Evolutionary conservation across 2,888 invertebrate species (phyloP).

Genomic region (Ichneumon xanthorius): DNA sequence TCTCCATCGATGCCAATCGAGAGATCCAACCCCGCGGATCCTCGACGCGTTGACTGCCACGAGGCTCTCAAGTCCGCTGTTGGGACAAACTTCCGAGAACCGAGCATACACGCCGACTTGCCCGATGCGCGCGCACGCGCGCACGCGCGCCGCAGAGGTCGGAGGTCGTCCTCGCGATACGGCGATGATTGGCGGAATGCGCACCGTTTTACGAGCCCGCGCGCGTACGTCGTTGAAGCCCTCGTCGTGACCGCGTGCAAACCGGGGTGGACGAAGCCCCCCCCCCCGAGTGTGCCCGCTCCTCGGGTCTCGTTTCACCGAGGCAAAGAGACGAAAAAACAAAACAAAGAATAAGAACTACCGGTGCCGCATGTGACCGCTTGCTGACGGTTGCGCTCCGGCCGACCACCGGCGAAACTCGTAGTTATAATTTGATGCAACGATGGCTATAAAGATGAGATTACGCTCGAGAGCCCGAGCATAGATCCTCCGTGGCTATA

Average conservation of each 20-base stretch:
- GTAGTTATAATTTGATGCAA: slow-evolving; percentile 78
- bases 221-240: slow-evolving; percentile 68
- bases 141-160: slow-evolving; percentile 51
- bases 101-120: background rate
- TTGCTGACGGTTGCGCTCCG: slow-evolving; percentile 4
- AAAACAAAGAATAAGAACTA: slow-evolving; percentile 59
- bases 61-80: background rate
- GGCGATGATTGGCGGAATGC: slow-evolving; percentile 78
- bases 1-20: background rate
- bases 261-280: slow-evolving; percentile 42
- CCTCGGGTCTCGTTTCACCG: slow-evolving; percentile 12
- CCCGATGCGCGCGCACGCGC: background rate
- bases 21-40: background rate
- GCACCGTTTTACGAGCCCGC: slow-evolving; percentile 76
- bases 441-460: slow-evolving; percentile 75
- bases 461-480: slow-evolving; percentile 66
- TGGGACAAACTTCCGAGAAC: background rate
- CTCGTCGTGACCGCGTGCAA: slow-evolving; percentile 31
- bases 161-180: slow-evolving; percentile 70
- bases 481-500: slow-evolving; percentile 70
- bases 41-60: background rate
- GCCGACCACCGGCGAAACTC: slow-evolving; percentile 34
- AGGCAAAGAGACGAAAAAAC: slow-evolving; percentile 17
- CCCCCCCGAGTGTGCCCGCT: background rate
- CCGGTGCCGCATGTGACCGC: slow-evolving; percentile 51